Base-by-base conservation (phyloP, 2,113 vertebrate genomes). In the Chiloscyllium plagiosum region DNA sequence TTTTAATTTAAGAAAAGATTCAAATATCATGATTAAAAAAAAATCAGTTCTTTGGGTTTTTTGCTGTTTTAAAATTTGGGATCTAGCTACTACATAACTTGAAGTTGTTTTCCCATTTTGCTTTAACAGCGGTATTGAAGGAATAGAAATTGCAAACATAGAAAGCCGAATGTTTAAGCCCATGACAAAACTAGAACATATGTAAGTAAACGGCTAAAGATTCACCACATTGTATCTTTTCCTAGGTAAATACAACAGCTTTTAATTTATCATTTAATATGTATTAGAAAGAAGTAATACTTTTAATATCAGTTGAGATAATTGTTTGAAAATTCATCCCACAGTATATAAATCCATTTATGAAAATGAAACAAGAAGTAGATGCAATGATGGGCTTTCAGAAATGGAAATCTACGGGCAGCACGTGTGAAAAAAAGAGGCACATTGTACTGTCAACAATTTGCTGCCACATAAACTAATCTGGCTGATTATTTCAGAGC, bases 171-270 rank as follows among this genome's bases (percentile, higher is more conserved):
- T 98, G 97, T 98, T 98, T 96, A 97, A 98, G 22, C 96, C 97
- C 0, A 97, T 98, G 97, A 97, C 92, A 96, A 98, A 98, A 94
- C 96, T 98, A 33, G 98, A 98, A n/a, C 96, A 98, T 96, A 98
- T 98, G 97, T 98, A 97, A 83, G 97, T 97, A 97, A 96, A 95
- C 29, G 61, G 69, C 56, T 94, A 12, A 56, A 78, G 69, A 85
- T 85, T 85, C 26, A 61, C 4, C 47, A 95, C 50, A 95, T 80
- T 68, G 61, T 66, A 37, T 65, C 17, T 47, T 95, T 66, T 68
- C 70, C 61, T 72, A 24, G 37, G 26, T 50, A 95, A 17, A 92
- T 92, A n/a, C 89, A n/a, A 13, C 47, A 10, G 86, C 29, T 29
- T 89, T 61, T 90, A 90, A 89, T 52, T 4, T 90, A 61, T 90